Evolutionary conservation across 2,797 vertebrate genomes (phyloP), one percentile per base, ranked within the genome.

Genomic region (Cynopterus sphinx): DNA sequence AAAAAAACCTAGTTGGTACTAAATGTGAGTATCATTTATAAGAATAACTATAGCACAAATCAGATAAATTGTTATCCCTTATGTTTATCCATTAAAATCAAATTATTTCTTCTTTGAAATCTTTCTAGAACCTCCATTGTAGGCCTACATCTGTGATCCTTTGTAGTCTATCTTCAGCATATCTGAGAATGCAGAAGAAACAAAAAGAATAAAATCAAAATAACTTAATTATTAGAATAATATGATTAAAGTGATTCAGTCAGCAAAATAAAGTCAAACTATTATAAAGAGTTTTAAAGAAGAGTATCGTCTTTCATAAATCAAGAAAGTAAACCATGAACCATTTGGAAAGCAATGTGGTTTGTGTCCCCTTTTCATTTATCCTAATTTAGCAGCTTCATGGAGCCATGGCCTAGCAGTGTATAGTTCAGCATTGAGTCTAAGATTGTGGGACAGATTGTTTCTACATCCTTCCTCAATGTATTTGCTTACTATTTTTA

Each of bases 171-270:
- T 49, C 43, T 85, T 91, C 74, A 90, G 68, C 51, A 79, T 39
- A 33, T 87, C 33, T 77, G 53, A 90, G 89, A 92, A 79, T 49
- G 33, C 39, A 96, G 46, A 68, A 91, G 73, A 33, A 53, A 53
- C 59, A 73, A 82, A 88, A 11, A 73, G 65, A 71, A 28, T 78
- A 33, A 90, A 87, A 96, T 87, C 6, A 71, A 91, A 92, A 63
- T 71, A 92, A 81, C 67, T 84, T 89, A 67, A 24, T 79, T 92
- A 92, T 90, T 92, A 92, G 43, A 94, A 77, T 75, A 90, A 94
- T 9, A 90, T 53, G 57, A 93, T 79, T 78, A 90, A 87, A 82
- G 77, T 84, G 90, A 78, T 90, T 94, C 41, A 68, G 74, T 71
- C 92, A 94, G 43, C 71, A 94, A 83, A 93, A 96, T 63, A 49